A percentile compares a stretch with the other conserved stretches of the same genome.
Evolutionary conservation across 2,888 invertebrate genomes (phyloP).

Genomic region (Eurytoma adleriae): DNA sequence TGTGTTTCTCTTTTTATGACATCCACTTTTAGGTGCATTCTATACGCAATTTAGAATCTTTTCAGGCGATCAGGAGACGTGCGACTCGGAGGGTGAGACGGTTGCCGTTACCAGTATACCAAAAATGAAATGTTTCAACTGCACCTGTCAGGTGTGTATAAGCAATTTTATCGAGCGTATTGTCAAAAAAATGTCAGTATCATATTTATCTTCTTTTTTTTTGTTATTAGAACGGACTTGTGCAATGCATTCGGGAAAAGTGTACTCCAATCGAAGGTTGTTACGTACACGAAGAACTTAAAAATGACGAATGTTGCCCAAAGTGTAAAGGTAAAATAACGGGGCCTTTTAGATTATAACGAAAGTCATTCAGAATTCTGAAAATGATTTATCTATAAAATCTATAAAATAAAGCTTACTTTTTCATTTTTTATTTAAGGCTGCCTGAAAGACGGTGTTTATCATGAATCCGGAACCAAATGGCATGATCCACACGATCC

Average conservation of each 20-base stretch:
- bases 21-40: background rate
- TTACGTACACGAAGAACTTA: background rate
- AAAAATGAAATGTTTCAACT: conserved; percentile 18
- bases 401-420: no score
- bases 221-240: conserved; percentile 18
- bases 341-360: background rate
- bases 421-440: conserved; percentile 77
- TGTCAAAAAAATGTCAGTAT: no score
- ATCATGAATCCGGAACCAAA: conserved; percentile 87
- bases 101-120: background rate
- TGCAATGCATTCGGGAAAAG: conserved; percentile 20
- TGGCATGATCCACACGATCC: conserved; percentile 86
- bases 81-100: background rate
- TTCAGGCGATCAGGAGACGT: background rate
- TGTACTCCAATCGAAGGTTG: conserved; percentile 36
- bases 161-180: no score
- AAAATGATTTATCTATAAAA: background rate
- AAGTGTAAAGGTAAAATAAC: conserved; percentile 39
- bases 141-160: conserved; percentile 16
- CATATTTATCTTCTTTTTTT: no score
- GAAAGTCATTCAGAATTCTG: background rate
- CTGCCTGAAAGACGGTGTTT: conserved; percentile 85
- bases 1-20: background rate
- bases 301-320: conserved; percentile 26
- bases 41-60: background rate